phyloP scores from a whole-genome alignment of 2,113 vertebrate genomes.

The Meriones unguiculatus region DNA sequence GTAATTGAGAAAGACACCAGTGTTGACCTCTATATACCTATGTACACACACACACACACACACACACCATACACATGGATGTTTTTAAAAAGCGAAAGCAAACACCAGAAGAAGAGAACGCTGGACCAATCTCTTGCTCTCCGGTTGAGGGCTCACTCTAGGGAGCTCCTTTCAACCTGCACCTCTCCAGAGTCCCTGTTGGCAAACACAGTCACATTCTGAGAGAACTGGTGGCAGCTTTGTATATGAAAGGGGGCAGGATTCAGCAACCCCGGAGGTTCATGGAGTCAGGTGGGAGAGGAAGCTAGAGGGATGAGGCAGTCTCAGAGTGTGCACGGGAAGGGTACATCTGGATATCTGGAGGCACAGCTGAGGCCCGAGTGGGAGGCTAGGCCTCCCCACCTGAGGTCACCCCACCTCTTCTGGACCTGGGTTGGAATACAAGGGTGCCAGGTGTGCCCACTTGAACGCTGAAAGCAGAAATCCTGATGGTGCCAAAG shows the following conservation, averaged over 20 bases:
- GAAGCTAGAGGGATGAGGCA: background rate
- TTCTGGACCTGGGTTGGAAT: background rate
- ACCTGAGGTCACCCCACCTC: background rate
- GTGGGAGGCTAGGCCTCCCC: background rate
- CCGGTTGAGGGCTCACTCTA: background rate
- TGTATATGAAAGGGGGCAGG: background rate
- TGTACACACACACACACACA: background rate
- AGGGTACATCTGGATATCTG: background rate
- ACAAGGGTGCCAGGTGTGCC: background rate
- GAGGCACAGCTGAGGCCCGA: background rate
- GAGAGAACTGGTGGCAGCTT: background rate
- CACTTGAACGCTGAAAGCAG: background rate
- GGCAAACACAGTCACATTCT: background rate
- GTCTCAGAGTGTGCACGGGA: background rate
- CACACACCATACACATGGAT: background rate
- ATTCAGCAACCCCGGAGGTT: background rate
- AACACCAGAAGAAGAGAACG: background rate
- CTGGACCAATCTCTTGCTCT: background rate
- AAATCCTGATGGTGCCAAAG: background rate
- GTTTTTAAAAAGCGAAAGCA: background rate
- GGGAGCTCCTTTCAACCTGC: background rate
- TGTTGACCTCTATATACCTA: background rate
- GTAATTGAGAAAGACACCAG: background rate
- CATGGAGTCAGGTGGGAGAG: background rate
- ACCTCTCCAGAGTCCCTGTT: background rate